A percentile compares a stretch with the other conserved stretches of the same genome.
Evolutionary conservation across 2,888 invertebrate species (phyloP).

Genomic region (Andrena chrysosceles): DNA sequence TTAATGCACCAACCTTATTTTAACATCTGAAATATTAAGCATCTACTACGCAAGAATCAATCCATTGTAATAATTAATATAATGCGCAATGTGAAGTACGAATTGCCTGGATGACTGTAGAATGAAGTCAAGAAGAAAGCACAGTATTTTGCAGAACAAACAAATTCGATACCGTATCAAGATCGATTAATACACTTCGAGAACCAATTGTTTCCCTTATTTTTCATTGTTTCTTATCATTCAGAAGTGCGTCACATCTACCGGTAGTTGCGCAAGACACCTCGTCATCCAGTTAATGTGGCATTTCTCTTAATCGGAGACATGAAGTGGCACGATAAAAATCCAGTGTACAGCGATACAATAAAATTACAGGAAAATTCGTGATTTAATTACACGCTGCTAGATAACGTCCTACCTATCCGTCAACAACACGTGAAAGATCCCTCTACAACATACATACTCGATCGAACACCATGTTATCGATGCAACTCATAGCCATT

Average conservation of each 20-base stretch:
- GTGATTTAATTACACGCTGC: no score
- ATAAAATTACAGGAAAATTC: not conserved
- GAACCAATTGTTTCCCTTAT: not conserved
- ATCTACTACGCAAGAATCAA: not conserved
- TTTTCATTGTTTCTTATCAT: conserved; percentile 23
- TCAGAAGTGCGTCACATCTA: not conserved
- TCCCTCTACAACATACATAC: not conserved
- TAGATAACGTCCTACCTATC: not conserved
- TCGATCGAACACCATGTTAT: not conserved
- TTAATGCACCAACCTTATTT: no score
- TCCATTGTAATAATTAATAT: not conserved
- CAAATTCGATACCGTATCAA: conserved; percentile 8
- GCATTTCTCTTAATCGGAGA: not conserved
- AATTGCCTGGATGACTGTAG: conserved; percentile 5
- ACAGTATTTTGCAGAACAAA: not conserved
- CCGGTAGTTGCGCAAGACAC: not conserved
- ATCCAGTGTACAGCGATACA: no score
- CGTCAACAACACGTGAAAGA: not conserved
- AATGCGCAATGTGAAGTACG: not conserved
- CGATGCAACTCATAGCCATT: not conserved
- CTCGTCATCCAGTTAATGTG: not conserved
- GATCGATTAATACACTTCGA: not conserved
- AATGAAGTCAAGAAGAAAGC: not conserved
- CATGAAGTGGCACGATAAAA: no score
- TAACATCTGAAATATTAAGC: no score